Base-by-base conservation (phyloP, 2,888 invertebrate species). In the Pseudococcus jackbeardsleyi region DNA sequence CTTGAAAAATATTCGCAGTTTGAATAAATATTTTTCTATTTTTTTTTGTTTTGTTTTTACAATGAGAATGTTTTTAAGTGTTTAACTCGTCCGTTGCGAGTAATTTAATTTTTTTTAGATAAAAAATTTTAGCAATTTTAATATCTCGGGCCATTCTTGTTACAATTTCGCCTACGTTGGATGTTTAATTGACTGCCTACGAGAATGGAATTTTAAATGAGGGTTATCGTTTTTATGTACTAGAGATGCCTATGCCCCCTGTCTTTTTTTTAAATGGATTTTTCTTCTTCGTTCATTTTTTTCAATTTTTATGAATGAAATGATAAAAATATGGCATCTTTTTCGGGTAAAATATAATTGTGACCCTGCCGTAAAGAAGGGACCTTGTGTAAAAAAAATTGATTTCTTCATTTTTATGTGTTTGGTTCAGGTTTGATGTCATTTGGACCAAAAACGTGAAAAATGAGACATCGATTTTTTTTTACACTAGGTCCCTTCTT, bases 71-170 rank as follows among this genome's bases (percentile, higher is more conserved):
- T 42, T 12, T 46, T 79, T 7, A 39, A 15, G 9, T 50, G 8
- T 42, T 46, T 79, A 79, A 79, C n/a, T 64, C 9, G 64, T 6
- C 64, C 64, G 64, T 64, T 19, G 64, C 64, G 64, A 22, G 6
- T 77, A 39, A 77, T 77, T 77, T 77, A 33, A 17, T 77, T 77
- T 77, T 77, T 72, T 77, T 17, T 77, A 77, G 8, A 77, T n/a
- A 39, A 77, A 77, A 39, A 39, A 77, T 39, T 39, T 33, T 17
- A 33, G 17, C 8, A 77, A 33, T 42, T 77, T 39, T 82, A 46
- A 82, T 19, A 46, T 46, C 19, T 82, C 17, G n/a, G n/a, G 17
- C 79, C 19, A 7, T 19, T 72, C 39, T 77, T 77, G 64, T 22
- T 22, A 77, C 5, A 77, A 42, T 77, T 77, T 39, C 22, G 17